Evolutionary conservation across 2,888 invertebrate genomes (phyloP).

Genomic region (Agapostemon virescens): DNA sequence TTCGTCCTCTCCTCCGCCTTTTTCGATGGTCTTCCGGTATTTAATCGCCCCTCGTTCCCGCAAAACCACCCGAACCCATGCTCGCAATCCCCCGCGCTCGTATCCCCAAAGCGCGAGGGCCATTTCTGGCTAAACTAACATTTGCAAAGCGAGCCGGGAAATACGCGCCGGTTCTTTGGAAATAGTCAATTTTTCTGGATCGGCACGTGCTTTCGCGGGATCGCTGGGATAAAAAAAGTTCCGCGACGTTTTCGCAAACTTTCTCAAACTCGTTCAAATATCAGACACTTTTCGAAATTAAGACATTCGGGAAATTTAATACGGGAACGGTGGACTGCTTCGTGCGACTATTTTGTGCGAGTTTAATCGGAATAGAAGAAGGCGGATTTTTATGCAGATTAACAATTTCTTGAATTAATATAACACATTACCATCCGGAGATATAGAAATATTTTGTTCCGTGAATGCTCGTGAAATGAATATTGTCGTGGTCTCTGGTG

Average conservation of each 20-base stretch:
- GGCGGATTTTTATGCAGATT: not conserved
- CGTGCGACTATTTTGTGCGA: not conserved
- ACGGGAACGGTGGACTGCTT: not conserved
- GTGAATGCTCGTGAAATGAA: no score
- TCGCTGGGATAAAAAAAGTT: not conserved
- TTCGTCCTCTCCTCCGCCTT: slow-evolving; percentile 39
- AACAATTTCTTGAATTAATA: not conserved
- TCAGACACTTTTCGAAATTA: not conserved
- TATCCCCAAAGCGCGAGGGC: not conserved
- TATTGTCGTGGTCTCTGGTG: no score
- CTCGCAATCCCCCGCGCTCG: not conserved
- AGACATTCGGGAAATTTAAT: not conserved
- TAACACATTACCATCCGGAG: no score
- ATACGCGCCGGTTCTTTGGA: not conserved
- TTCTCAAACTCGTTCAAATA: not conserved
- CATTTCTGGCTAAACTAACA: not conserved
- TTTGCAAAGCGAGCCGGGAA: not conserved
- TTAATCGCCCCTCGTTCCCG: slow-evolving; percentile 8
- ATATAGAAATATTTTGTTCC: no score
- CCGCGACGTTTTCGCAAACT: not conserved
- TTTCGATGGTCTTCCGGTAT: slow-evolving; percentile 28
- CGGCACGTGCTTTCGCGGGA: not conserved
- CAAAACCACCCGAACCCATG: not conserved
- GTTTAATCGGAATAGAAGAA: not conserved
- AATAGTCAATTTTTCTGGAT: not conserved